Evolutionary conservation across 2,797 vertebrate species (phyloP).

Genomic region (Lutjanus argentimaculatus): DNA sequence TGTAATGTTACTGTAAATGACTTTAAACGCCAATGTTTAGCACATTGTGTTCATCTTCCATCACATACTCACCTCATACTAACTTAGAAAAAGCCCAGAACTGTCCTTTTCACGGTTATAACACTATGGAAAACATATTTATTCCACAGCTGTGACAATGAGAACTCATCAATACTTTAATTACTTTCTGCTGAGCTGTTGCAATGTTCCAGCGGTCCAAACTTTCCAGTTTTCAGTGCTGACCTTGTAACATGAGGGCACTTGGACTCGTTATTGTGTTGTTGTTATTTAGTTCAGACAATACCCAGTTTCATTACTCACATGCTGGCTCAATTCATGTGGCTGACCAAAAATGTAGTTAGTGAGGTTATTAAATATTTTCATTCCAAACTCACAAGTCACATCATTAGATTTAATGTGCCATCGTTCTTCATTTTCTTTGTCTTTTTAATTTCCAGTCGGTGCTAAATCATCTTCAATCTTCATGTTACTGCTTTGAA

Average conservation of each 20-base stretch:
- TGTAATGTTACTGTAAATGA: background rate
- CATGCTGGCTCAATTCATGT: constrained; percentile 23
- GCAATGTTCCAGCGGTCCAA: background rate
- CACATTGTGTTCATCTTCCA: background rate
- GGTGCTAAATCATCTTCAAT: constrained; percentile 35
- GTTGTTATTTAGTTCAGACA: constrained; percentile 33
- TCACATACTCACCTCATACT: background rate
- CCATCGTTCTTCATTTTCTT: constrained; percentile 23
- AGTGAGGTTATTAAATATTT: constrained; percentile 21
- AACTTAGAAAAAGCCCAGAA: background rate
- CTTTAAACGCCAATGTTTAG: background rate
- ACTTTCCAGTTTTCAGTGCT: constrained; percentile 17
- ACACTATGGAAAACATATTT: constrained; percentile 10
- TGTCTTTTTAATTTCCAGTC: constrained; percentile 46
- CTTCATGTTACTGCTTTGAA: constrained; percentile 39
- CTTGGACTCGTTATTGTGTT: constrained; percentile 8
- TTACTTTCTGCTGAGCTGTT: constrained; percentile 4
- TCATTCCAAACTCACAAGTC: constrained; percentile 6
- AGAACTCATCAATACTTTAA: background rate
- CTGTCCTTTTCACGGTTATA: background rate
- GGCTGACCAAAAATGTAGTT: constrained; percentile 8
- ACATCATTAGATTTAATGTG: constrained; percentile 26
- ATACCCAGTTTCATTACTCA: constrained; percentile 8
- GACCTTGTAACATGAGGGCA: background rate
- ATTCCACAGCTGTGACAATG: background rate